Conservation (phyloP, 2,113 vertebrate genomes). For the Urocynchramus pylzowi region DNA sequence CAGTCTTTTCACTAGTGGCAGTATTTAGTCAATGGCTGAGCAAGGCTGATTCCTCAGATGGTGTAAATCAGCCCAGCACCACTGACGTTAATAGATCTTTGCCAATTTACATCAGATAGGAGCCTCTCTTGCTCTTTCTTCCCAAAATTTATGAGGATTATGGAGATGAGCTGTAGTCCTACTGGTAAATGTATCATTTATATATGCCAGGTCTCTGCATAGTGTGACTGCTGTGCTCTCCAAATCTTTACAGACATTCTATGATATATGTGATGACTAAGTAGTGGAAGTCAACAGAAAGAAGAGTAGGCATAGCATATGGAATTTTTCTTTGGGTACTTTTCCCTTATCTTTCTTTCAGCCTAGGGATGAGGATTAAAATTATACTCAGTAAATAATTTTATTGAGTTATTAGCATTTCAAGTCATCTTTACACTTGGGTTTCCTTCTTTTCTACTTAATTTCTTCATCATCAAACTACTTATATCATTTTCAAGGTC, state of each 20-base stretch:
- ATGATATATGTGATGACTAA: constrained; percentile 37
- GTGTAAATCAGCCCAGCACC: constrained; percentile 19
- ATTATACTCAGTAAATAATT: not conserved
- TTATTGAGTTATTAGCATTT: not conserved
- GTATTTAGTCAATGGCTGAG: not conserved
- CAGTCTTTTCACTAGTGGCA: not conserved
- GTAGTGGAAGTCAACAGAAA: not conserved
- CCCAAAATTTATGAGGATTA: constrained; percentile 65
- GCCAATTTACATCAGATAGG: constrained; percentile 2
- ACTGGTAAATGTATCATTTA: constrained; percentile 65
- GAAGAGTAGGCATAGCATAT: not conserved
- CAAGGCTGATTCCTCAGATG: not conserved
- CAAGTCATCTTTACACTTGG: not conserved
- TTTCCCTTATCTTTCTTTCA: not conserved
- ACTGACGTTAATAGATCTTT: not conserved
- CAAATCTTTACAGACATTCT: constrained; percentile 21
- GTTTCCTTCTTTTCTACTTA: not conserved
- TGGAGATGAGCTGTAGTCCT: constrained; percentile 60
- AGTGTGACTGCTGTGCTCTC: constrained; percentile 30
- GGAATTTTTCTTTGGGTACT: not conserved
- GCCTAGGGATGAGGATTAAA: not conserved
- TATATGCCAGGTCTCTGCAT: constrained; percentile 41
- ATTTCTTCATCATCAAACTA: not conserved
- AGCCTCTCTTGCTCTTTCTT: constrained; percentile 42
- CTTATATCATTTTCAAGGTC: not conserved